A percentile compares a stretch with the other conserved stretches of the same genome.
Conservation (phyloP, 2,888 invertebrate species). For the Fragum fragum region DNA sequence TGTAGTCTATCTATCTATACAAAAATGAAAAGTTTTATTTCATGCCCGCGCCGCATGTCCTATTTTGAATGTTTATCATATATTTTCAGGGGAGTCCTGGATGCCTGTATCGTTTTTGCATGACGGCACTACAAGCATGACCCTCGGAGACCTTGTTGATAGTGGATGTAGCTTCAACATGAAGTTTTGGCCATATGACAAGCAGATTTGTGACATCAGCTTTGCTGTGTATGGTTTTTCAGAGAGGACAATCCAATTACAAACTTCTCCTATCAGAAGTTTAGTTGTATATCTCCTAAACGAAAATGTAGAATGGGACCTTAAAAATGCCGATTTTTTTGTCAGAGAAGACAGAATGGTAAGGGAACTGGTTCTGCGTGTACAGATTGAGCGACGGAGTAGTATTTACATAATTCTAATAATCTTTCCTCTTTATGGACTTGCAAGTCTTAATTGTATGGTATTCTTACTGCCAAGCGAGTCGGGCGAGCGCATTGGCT, state of each 20-base stretch:
- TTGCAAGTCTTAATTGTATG: constrained; percentile 1
- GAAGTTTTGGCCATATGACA: constrained; percentile 35
- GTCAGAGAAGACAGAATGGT: neutral
- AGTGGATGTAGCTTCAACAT: constrained; percentile 47
- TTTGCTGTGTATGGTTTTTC: constrained; percentile 7
- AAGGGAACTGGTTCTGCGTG: constrained; percentile 1
- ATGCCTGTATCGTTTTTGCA: constrained; percentile 25
- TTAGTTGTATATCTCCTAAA: neutral
- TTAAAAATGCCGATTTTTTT: neutral
- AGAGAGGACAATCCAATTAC: neutral
- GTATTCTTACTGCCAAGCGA: constrained; percentile 34
- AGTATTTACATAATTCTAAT: constrained; percentile 19
- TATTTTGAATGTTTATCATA: too few species aligned
- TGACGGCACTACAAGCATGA: constrained; percentile 25
- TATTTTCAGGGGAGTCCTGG: constrained; percentile 4
- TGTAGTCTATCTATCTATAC: too few species aligned
- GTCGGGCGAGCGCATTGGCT: constrained; percentile 36
- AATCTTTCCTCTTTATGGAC: constrained; percentile 16
- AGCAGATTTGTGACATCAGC: constrained; percentile 3
- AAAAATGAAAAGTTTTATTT: too few species aligned
- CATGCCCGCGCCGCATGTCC: too few species aligned
- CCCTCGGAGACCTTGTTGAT: constrained; percentile 21
- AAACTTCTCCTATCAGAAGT: neutral
- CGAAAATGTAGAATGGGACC: constrained; percentile 22
- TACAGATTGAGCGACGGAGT: constrained; percentile 5